Evolutionary conservation across 2,797 vertebrate genomes (phyloP).

Genomic region (Coreius guichenoti): DNA sequence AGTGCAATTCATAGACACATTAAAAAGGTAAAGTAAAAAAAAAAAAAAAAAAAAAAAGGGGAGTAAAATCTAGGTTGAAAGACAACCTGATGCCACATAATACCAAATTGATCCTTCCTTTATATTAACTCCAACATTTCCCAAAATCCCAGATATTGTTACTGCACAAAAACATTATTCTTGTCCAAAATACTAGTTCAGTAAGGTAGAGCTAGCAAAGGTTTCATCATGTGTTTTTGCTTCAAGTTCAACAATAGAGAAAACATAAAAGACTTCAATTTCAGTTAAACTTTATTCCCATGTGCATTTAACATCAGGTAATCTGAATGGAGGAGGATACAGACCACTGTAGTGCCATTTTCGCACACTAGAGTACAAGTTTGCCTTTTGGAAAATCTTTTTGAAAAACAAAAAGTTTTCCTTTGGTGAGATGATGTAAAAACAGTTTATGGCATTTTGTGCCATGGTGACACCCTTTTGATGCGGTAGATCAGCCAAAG

Average conservation of each 20-base stretch:
- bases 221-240: neutral
- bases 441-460: slow-evolving; percentile 67
- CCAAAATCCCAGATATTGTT: neutral
- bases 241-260: slow-evolving; percentile 1
- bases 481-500: slow-evolving; percentile 53
- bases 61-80: neutral
- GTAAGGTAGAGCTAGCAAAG: neutral
- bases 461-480: slow-evolving; percentile 57
- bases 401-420: slow-evolving; percentile 65
- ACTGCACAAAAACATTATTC: neutral
- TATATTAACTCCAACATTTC: neutral
- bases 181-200: neutral
- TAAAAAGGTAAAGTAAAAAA: neutral
- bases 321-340: slow-evolving; percentile 92
- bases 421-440: slow-evolving; percentile 61
- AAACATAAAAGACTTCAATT: slow-evolving; percentile 41
- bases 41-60: too few species aligned
- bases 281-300: slow-evolving; percentile 65
- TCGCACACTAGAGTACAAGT: slow-evolving; percentile 80
- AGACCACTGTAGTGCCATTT: slow-evolving; percentile 87
- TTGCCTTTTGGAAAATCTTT: slow-evolving; percentile 63
- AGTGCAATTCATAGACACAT: too few species aligned
- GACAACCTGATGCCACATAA: neutral
- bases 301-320: slow-evolving; percentile 71
- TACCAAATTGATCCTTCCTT: neutral